Conservation (phyloP, 2,888 invertebrate genomes). For the Drosophila meridiana region DNA sequence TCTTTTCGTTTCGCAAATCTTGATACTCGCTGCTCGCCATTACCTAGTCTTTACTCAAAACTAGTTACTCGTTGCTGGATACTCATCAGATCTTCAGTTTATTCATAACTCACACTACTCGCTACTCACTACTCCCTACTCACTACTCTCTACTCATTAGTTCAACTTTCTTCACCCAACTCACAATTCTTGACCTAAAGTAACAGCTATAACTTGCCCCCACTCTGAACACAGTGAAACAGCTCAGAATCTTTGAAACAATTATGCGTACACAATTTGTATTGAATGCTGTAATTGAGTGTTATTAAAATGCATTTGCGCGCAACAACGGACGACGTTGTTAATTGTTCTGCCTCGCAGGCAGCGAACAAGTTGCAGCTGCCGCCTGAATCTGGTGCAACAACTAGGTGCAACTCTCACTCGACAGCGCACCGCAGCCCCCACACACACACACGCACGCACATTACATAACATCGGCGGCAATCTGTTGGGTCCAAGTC, state of each 20-base stretch:
- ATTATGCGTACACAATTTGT: background rate
- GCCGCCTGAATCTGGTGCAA: conserved; percentile 42
- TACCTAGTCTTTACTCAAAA: background rate
- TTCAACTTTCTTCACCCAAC: background rate
- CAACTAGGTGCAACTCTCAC: conserved; percentile 53
- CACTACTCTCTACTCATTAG: background rate
- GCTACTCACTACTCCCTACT: background rate
- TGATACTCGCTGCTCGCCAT: background rate
- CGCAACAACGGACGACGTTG: conserved; percentile 13
- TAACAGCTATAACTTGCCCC: too few relatives aligned
- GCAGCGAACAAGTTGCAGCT: conserved; percentile 44
- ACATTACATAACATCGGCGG: conserved; percentile 48
- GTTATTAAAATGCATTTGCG: conserved; percentile 27
- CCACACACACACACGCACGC: conserved; percentile 23
- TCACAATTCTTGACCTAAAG: background rate
- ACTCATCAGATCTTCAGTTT: background rate
- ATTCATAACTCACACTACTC: background rate
- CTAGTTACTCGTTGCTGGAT: background rate
- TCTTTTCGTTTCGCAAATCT: background rate
- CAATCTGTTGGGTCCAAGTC: conserved; percentile 52
- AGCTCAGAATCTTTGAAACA: background rate
- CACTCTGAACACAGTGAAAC: too few relatives aligned
- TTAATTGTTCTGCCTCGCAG: conserved; percentile 53
- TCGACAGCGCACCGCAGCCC: conserved; percentile 24
- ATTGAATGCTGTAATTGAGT: conserved; percentile 26